These are phyloP conservation scores for Choreutis nemorana DNA, from an alignment of 2,888 invertebrate genomes.

Conservation along the genomic window DNA sequence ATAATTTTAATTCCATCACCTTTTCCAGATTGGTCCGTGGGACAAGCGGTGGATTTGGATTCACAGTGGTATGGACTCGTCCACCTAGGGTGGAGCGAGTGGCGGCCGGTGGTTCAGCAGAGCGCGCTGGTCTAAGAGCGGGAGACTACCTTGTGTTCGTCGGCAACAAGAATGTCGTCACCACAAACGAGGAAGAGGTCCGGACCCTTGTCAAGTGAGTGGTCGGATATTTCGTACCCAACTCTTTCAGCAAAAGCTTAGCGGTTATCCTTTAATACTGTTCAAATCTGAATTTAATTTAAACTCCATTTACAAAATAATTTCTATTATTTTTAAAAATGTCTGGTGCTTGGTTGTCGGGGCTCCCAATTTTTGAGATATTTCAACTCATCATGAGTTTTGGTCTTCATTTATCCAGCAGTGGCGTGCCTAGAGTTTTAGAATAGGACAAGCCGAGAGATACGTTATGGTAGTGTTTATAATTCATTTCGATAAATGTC, in stretches of 20 bases:
- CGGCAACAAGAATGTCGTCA: slow-evolving; percentile 86
- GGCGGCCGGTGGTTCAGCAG: slow-evolving; percentile 82
- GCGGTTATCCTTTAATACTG: too few species aligned
- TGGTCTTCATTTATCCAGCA: too few species aligned
- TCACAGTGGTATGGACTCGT: slow-evolving; percentile 89
- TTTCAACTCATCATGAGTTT: too few species aligned
- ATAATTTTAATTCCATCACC: slow-evolving; percentile 1
- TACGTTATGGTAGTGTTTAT: too few species aligned
- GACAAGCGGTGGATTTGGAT: slow-evolving; percentile 76
- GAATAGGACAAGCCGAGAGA: too few species aligned
- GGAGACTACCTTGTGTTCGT: slow-evolving; percentile 91
- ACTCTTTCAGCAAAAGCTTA: neutral
- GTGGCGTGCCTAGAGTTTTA: too few species aligned
- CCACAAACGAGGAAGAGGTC: slow-evolving; percentile 74
- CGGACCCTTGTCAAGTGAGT: slow-evolving; percentile 74
- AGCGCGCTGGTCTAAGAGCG: slow-evolving; percentile 81
- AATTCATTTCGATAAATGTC: too few species aligned
- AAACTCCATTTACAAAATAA: too few species aligned
- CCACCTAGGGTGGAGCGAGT: slow-evolving; percentile 87
- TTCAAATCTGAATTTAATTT: too few species aligned
- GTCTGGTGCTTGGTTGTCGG: too few species aligned
- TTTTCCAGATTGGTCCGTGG: slow-evolving; percentile 49
- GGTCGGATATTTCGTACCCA: neutral
- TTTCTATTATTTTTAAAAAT: too few species aligned
- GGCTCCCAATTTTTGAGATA: too few species aligned